These are phyloP conservation scores for Amblyjoppa fuscipennis DNA, from an alignment of 2,888 invertebrate species.

Conservation along the genomic window DNA sequence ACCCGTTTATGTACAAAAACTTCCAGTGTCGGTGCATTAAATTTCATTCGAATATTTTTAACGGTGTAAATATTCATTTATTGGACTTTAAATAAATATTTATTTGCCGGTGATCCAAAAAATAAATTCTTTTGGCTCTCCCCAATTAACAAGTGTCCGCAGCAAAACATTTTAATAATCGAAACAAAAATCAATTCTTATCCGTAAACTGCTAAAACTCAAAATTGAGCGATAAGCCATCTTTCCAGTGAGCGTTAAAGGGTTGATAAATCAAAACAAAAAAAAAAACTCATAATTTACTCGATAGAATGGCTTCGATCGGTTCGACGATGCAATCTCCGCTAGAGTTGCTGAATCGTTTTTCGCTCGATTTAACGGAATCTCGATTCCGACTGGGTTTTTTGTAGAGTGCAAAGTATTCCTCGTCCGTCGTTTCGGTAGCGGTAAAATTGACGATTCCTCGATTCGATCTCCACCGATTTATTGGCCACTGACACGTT, in stretches of 20 bases:
- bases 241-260: neutral
- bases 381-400: slow-evolving; percentile 42
- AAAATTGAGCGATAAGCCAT: too few species aligned
- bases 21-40: too few species aligned
- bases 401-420: slow-evolving; percentile 65
- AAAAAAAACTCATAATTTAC: slow-evolving; percentile 21
- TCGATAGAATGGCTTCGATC: slow-evolving; percentile 49
- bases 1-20: too few species aligned
- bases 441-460: slow-evolving; percentile 29
- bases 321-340: slow-evolving; percentile 50
- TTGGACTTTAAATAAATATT: too few species aligned
- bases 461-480: slow-evolving; percentile 24
- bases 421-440: slow-evolving; percentile 63
- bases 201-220: too few species aligned
- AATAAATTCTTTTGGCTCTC: neutral
- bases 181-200: too few species aligned
- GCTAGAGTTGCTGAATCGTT: slow-evolving; percentile 28
- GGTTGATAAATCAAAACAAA: too few species aligned
- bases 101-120: too few species aligned
- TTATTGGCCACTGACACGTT: slow-evolving; percentile 17
- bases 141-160: neutral
- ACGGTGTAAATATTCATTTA: too few species aligned
- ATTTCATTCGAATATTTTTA: too few species aligned
- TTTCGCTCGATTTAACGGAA: slow-evolving; percentile 6
- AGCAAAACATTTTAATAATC: too few species aligned